Conservation (phyloP, 2,797 vertebrate genomes). For the Moxostoma hubbsi region DNA sequence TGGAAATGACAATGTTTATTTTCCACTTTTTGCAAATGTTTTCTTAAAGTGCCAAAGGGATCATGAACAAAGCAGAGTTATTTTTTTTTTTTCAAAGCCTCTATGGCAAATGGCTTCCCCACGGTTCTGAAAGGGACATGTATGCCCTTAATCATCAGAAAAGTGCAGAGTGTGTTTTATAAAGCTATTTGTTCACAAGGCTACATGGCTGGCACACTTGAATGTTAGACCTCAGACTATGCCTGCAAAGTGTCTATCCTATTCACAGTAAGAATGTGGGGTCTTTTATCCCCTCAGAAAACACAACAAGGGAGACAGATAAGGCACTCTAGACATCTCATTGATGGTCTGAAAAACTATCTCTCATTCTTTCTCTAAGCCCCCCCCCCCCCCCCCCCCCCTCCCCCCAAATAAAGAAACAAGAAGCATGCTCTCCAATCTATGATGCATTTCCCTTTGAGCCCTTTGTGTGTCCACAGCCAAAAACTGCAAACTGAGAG, state of each 20-base stretch:
- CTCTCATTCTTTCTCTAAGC: neutral
- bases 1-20: conserved; percentile 4
- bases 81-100: conserved; percentile 17
- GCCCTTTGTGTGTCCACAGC: conserved; percentile 29
- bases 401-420: conserved; percentile 39
- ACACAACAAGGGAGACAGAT: conserved; percentile 43
- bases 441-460: conserved; percentile 41
- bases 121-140: conserved; percentile 56
- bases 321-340: conserved; percentile 33
- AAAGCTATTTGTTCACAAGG: conserved; percentile 60
- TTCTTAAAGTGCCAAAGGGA: conserved; percentile 13
- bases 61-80: neutral
- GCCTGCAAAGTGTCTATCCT: conserved; percentile 20
- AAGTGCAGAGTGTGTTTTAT: conserved; percentile 68
- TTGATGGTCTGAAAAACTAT: conserved; percentile 20
- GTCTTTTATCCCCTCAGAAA: conserved; percentile 49
- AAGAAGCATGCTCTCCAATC: conserved; percentile 42
- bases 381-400: conserved; percentile 27
- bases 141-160: conserved; percentile 65
- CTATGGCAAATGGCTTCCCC: conserved; percentile 37
- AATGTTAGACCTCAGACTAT: conserved; percentile 63
- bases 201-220: conserved; percentile 58
- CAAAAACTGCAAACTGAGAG: conserved; percentile 35
- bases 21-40: neutral
- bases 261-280: conserved; percentile 31